Percentiles rank a stretch among this genome's conserved stretches.
phyloP scores from a whole-genome alignment of 2,888 invertebrate genomes.

The Corbicula japonica region DNA sequence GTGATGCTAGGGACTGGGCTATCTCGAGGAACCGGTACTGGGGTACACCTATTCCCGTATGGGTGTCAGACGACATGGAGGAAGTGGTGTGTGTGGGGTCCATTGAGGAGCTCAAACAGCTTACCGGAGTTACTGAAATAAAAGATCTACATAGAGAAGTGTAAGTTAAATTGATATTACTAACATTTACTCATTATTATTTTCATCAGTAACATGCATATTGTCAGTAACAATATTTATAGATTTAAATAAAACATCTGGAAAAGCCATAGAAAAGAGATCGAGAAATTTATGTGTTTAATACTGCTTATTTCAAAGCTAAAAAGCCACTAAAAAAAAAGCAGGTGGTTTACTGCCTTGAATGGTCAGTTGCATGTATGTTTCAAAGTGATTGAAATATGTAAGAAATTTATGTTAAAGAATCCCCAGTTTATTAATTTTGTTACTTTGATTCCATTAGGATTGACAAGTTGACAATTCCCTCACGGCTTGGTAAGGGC shows the following conservation, averaged over 20 bases:
- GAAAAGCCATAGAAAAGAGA: too few species aligned
- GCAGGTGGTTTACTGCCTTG: too few species aligned
- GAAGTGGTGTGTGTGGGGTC: conserved; percentile 98
- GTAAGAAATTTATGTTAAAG: too few species aligned
- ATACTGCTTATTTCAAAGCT: too few species aligned
- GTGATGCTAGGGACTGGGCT: conserved; percentile 99
- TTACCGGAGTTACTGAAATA: conserved; percentile 92
- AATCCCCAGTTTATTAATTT: too few species aligned
- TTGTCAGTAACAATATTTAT: too few species aligned
- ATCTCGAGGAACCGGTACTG: conserved; percentile 99
- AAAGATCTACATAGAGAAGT: conserved; percentile 97
- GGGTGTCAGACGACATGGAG: conserved; percentile 96
- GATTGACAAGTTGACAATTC: conserved; percentile 97
- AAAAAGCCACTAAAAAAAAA: too few species aligned
- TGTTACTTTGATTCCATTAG: conserved; percentile 82
- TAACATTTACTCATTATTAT: not conserved
- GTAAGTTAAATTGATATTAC: conserved; percentile 82
- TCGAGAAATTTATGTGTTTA: too few species aligned
- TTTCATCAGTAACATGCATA: too few species aligned
- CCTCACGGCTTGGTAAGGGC: conserved; percentile 94
- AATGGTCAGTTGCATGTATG: too few species aligned
- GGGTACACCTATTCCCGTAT: conserved; percentile 99
- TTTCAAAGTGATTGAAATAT: too few species aligned
- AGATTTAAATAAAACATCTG: too few species aligned
- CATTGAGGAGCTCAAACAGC: conserved; percentile 94